These are phyloP conservation scores for Acrocera orbiculus DNA, from an alignment of 2,888 invertebrate genomes.

Conservation along the genomic window DNA sequence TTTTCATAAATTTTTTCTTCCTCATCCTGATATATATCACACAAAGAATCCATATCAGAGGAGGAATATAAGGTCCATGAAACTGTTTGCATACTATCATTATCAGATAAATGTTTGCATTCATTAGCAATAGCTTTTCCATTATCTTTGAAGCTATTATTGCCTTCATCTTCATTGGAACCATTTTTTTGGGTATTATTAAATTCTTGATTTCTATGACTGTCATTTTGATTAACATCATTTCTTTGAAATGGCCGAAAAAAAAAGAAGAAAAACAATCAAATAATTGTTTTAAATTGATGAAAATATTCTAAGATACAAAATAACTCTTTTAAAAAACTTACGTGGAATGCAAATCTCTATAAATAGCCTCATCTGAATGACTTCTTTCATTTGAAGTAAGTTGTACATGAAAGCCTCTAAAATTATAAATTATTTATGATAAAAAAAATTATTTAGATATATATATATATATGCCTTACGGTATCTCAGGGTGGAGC, in stretches of 20 bases:
- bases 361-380: conserved; percentile 72
- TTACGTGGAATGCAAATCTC: conserved; percentile 66
- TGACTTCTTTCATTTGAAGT: conserved; percentile 41
- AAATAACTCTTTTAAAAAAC: conserved; percentile 22
- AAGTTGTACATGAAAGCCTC: conserved; percentile 60
- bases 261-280: neutral
- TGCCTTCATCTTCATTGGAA: conserved; percentile 1
- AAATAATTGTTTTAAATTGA: neutral
- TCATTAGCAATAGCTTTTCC: too few species aligned
- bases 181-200: neutral
- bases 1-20: conserved; percentile 79
- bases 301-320: neutral
- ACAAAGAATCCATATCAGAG: conserved; percentile 24
- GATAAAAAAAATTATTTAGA: conserved; percentile 2
- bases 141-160: neutral
- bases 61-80: conserved; percentile 21
- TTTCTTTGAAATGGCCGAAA: conserved; percentile 1
- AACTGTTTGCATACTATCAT: conserved; percentile 21
- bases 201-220: neutral
- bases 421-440: too few species aligned
- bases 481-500: conserved; percentile 45
- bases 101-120: too few species aligned
- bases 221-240: conserved; percentile 2
- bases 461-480: conserved; percentile 28
- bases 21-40: conserved; percentile 29